Base-by-base conservation (phyloP, 2,888 invertebrate genomes). In the Frankliniella intonsa region DNA sequence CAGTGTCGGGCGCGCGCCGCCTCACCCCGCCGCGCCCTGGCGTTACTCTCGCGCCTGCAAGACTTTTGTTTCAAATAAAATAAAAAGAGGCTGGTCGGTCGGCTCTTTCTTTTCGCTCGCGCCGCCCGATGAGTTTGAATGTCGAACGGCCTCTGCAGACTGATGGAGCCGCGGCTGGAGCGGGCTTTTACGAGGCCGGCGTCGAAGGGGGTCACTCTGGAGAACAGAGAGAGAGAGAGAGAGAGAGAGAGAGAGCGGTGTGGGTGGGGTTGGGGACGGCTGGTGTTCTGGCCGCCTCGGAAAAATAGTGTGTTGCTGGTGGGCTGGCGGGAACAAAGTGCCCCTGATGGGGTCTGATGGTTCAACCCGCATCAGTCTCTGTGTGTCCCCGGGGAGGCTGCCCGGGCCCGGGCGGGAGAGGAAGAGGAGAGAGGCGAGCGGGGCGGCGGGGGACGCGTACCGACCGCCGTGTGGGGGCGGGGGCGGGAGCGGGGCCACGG, bases 331-430 rank as follows among this genome's bases (percentile, higher is more conserved):
- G 69, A 76, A 76, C 69, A 76, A 76, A 76, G 69, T 76, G 69
- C 69, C 69, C 69, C 69, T 76, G 69, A 76, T 76, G 69, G 69
- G 69, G 69, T 76, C 69, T 76, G 69, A 76, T 76, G 69, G 69
- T 22, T 22, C 69, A 76, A 76, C 69, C 69, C 69, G 69, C 69
- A 76, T 76, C 69, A 76, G 25, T 76, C 69, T 69, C 69, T 9
- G 38, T 22, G 22, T 22, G 69, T 69, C 69, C 69, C 69, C 11
- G 11, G 69, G 69, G 69, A 25, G 55, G 11, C 38, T 38, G 38
- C 17, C 62, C 62, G 62, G 62, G 7, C 19, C 19, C 55, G 55
- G 55, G 55, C 55, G 55, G 55, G 55, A 17, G 55, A 12, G 14
- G n/a, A n/a, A n/a, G n/a, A n/a, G n/a, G n/a, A n/a, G n/a, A n/a